Conservation (phyloP, 2,797 vertebrate species). For the Phataginus tetradactyla region DNA sequence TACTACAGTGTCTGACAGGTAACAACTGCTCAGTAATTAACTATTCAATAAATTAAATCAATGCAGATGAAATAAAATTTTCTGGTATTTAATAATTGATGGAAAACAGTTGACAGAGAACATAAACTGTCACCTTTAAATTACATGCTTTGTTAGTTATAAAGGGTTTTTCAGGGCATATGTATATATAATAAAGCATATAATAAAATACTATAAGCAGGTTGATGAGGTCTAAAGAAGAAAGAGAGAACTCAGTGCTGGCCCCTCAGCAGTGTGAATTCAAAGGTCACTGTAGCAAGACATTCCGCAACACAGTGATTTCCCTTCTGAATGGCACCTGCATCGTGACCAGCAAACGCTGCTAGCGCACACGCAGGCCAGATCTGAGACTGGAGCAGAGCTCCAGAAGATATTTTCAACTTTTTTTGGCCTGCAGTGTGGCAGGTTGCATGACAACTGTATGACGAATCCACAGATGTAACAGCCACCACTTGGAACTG, state of each 20-base stretch:
- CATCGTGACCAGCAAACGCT: constrained; percentile 65
- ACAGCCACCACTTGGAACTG: neutral
- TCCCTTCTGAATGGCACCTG: constrained; percentile 67
- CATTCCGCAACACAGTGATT: constrained; percentile 58
- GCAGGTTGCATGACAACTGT: neutral
- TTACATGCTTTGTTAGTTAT: neutral
- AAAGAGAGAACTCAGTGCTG: constrained; percentile 83
- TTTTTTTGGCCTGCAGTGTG: neutral
- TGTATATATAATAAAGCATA: neutral
- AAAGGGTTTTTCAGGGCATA: neutral
- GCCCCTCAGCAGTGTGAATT: constrained; percentile 70
- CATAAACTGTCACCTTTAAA: neutral
- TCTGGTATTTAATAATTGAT: neutral
- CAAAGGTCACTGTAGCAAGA: constrained; percentile 77
- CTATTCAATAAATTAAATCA: neutral
- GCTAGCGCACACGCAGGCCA: neutral
- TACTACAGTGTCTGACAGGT: neutral
- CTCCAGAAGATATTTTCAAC: too few species aligned
- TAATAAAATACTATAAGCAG: constrained; percentile 7
- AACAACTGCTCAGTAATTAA: neutral
- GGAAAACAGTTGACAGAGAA: neutral
- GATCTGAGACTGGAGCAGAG: too few species aligned
- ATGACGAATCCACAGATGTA: neutral
- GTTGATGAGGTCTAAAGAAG: constrained; percentile 82
- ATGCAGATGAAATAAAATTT: neutral